Evolutionary conservation across 2,113 vertebrate species (phyloP), one percentile per base, ranked within the genome.

Genomic region (Gallinago undulata): DNA sequence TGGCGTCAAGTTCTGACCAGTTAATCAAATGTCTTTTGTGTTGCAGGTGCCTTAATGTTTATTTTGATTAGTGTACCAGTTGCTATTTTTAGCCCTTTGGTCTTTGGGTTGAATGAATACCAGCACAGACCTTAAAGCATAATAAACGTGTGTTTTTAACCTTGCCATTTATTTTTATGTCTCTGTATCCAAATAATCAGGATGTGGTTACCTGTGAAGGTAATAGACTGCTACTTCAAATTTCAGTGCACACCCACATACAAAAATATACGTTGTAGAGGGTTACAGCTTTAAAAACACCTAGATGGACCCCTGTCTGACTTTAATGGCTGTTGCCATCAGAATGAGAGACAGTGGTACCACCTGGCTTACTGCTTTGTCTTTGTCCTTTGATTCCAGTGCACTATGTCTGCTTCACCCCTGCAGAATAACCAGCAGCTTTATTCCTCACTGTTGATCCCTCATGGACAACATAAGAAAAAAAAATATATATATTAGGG

Each of bases 201-300:
- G 98, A 98, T 98, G 98, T 98, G 98, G 98, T 97, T 98, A 96
- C 97, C 96, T 96, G 94, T 91, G 89, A 96, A 97, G 94, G 96
- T 93, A 92, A 95, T 69, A 94, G 85, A 90, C 69, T 90, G 83
- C 62, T 62, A 93, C 95, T 97, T 98, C 96, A 96, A 97, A 97
- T 96, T 96, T 94, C 93, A 95, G 13, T 88, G 95, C 80, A 84
- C 88, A 89, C 96, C 87, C 97, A 93, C 91, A 60, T 86, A 96
- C 69, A 96, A 97, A 98, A 98, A 98, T 97, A 98, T 67, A 96
- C 77, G 53, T 80, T 93, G 89, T 82, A 93, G 85, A 94, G 72
- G 24, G 66, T 51, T 81, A 43, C n/a, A 87, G 80, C 62, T 79
- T 70, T 73, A 67, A 87, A 89, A 94, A 81, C 86, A 89, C 22